phyloP scores from a whole-genome alignment of 2,888 invertebrate genomes.

The Venusia cambrica region DNA sequence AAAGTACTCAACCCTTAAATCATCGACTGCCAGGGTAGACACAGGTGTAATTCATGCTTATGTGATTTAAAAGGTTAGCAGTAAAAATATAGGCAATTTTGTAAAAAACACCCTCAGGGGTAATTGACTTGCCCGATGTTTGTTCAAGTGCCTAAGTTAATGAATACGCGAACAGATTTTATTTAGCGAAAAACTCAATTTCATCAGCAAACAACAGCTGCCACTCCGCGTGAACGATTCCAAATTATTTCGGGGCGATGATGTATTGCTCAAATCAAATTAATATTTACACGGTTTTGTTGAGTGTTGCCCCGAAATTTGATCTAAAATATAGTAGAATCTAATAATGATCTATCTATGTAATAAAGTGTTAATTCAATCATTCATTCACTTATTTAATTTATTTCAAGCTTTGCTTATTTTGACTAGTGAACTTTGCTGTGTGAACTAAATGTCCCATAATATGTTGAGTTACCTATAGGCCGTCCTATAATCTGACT shows the following conservation, averaged over 20 bases:
- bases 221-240: constrained; percentile 35
- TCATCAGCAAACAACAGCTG: constrained; percentile 47
- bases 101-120: constrained; percentile 40
- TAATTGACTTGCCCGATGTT: constrained; percentile 41
- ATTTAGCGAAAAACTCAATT: constrained; percentile 59
- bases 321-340: neutral
- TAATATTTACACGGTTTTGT: constrained; percentile 10
- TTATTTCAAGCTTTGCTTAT: too few relatives aligned
- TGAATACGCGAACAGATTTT: constrained; percentile 55
- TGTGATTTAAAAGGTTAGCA: constrained; percentile 23
- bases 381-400: too few relatives aligned
- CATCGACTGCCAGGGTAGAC: constrained; percentile 5
- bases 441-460: too few relatives aligned
- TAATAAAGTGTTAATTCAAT: too few relatives aligned
- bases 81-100: constrained; percentile 41
- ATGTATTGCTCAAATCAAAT: constrained; percentile 34
- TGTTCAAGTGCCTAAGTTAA: constrained; percentile 53
- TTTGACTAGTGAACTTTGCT: too few relatives aligned
- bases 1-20: too few relatives aligned
- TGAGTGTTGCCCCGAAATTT: neutral
- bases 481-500: too few relatives aligned
- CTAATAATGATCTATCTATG: too few relatives aligned
- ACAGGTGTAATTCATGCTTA: too few relatives aligned
- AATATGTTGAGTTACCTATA: too few relatives aligned
- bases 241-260: constrained; percentile 37